Evolutionary conservation across 2,888 invertebrate species (phyloP).

Genomic region (Tetropium fuscum): DNA sequence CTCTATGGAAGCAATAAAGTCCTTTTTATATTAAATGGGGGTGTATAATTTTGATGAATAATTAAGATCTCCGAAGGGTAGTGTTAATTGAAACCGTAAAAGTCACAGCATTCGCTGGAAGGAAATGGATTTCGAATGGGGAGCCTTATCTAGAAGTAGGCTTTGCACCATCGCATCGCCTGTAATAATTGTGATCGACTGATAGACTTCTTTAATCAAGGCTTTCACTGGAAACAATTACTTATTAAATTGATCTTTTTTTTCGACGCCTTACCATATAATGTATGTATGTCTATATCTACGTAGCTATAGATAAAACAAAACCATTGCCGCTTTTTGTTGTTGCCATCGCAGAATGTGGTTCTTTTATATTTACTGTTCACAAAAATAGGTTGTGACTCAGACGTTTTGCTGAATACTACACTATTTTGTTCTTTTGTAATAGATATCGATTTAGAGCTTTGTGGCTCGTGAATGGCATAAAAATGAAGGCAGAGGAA

Average conservation of each 20-base stretch:
- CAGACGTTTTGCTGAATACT: background rate
- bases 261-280: background rate
- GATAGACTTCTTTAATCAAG: constrained; percentile 34
- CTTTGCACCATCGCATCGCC: constrained; percentile 27
- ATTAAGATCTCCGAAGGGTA: constrained; percentile 3
- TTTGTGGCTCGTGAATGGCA: constrained; percentile 53
- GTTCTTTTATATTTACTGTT: too few relatives aligned
- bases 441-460: constrained; percentile 38
- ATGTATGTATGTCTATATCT: too few relatives aligned
- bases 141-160: constrained; percentile 41
- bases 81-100: constrained; percentile 41
- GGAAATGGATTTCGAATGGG: constrained; percentile 44
- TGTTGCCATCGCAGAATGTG: too few relatives aligned
- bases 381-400: too few relatives aligned
- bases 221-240: constrained; percentile 29
- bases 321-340: too few relatives aligned
- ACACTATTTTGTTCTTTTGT: constrained; percentile 11
- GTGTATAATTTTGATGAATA: constrained; percentile 17
- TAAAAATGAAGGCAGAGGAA: constrained; percentile 56
- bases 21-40: too few relatives aligned
- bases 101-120: constrained; percentile 34
- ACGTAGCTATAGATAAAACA: too few relatives aligned
- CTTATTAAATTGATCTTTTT: constrained; percentile 21
- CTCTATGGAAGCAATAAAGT: too few relatives aligned
- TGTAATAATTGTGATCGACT: constrained; percentile 43